phyloP scores from a whole-genome alignment of 2,888 invertebrate genomes.

The Amiota communis region DNA sequence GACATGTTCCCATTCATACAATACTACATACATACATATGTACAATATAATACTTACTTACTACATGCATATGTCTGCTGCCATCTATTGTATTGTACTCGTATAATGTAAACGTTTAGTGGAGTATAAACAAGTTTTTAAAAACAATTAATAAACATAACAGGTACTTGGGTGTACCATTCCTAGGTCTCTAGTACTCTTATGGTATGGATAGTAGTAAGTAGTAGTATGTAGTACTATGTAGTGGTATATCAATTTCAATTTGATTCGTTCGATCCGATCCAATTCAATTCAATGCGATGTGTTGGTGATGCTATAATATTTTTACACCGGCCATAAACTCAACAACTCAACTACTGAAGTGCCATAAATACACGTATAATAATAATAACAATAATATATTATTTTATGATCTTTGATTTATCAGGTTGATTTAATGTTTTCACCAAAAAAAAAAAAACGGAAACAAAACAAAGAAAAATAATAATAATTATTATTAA shows the following conservation, averaged over 20 bases:
- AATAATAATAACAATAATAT: background rate
- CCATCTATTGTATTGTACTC: background rate
- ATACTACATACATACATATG: background rate
- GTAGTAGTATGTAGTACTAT: too few species aligned
- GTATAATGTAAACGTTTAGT: background rate
- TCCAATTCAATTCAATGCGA: too few species aligned
- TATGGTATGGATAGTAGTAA: slow-evolving; percentile 4
- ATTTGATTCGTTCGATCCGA: too few species aligned
- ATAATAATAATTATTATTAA: background rate
- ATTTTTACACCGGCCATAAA: slow-evolving; percentile 55
- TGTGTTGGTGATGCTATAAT: background rate
- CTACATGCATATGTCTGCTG: background rate
- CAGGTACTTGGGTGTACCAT: slow-evolving; percentile 39
- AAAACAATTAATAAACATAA: slow-evolving; percentile 48
- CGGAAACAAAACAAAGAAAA: background rate
- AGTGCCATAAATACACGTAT: slow-evolving; percentile 57
- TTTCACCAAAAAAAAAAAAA: slow-evolving; percentile 22
- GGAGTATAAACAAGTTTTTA: slow-evolving; percentile 1
- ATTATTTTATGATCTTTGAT: slow-evolving; percentile 29
- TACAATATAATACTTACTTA: too few species aligned
- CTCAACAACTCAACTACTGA: slow-evolving; percentile 52
- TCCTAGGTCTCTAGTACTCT: background rate
- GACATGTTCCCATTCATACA: background rate
- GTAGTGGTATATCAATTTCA: too few species aligned
- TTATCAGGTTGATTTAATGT: slow-evolving; percentile 25